Base-by-base conservation (phyloP, 2,113 vertebrate species). In the Alethe castanea region DNA sequence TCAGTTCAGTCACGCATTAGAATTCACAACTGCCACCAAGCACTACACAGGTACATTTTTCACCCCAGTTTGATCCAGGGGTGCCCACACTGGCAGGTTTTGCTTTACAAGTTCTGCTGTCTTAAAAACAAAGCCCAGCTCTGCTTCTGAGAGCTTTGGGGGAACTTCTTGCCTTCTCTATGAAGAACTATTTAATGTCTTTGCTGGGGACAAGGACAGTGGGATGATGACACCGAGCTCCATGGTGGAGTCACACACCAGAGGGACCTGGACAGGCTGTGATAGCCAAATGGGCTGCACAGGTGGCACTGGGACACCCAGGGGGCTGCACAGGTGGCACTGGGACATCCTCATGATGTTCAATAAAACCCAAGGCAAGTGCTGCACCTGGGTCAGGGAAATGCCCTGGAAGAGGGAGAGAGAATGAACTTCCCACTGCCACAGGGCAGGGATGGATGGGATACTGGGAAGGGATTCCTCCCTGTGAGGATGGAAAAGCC, bases 131-230 rank as follows among this genome's bases (percentile, higher is more conserved):
- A 47, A 85, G 57, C 19, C 64, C 88, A 65, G 20, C 23, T 45
- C 47, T 47, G 47, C 38, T 57, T 45, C 53, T 26, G 57, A 29
- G 31, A 50, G 54, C 44, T n/a, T 24, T 31, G 44, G 44, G 44
- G 44, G 44, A 45, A 45, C 44, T 45, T 45, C 44, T 6, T 19
- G 18, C 33, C 67, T 23, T 62, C 33, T 6, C 33, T 12, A 0
- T 14, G 22, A 2, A 61, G 10, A 53, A 1, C 33, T 17, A 1
- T 25, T 28, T 3, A 4, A 12, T 23, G 54, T 35, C 80, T 4
- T 9, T 52, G 35, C 7, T 33, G 69, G 20, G 31, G 62, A 45
- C 38, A 31, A 80, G 77, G 77, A 31, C 48, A 40, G 40, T 40
- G 40, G 40, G 40, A 40, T 12, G 40, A 40, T 40, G 40, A 40